Percentiles rank a stretch among this genome's conserved stretches.
These are phyloP conservation scores for Onychomys arenicola DNA, from an alignment of 2,797 vertebrate genomes.

Conservation along the genomic window DNA sequence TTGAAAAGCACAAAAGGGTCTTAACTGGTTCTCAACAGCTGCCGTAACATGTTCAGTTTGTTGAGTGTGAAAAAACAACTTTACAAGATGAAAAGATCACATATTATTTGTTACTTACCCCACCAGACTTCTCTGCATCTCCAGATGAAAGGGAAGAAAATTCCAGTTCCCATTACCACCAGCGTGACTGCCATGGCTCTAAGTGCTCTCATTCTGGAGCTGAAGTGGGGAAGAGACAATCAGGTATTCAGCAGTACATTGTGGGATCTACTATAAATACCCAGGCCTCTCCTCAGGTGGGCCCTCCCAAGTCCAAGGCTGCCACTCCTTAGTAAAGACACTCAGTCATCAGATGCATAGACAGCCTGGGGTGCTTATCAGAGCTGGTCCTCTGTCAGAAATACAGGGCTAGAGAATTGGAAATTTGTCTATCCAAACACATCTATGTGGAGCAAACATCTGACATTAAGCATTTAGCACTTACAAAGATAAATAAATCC, in stretches of 20 bases:
- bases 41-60: background rate
- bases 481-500: background rate
- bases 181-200: constrained; percentile 76
- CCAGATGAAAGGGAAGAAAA: constrained; percentile 77
- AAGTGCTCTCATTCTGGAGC: constrained; percentile 79
- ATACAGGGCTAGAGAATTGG: background rate
- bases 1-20: background rate
- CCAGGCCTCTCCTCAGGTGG: background rate
- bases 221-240: background rate
- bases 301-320: background rate
- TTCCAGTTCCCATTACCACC: constrained; percentile 67
- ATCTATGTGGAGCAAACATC: background rate
- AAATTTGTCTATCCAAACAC: accelerated
- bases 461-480: background rate
- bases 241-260: too few relatives aligned
- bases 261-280: too few relatives aligned
- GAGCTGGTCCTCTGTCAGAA: background rate
- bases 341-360: accelerated
- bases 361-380: accelerated
- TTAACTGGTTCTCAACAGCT: background rate
- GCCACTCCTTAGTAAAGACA: background rate
- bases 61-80: background rate
- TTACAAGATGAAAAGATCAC: accelerated
- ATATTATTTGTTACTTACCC: constrained; percentile 80
- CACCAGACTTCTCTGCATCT: constrained; percentile 63